Evolutionary conservation across 2,113 vertebrate species (phyloP), one percentile per base, ranked within the genome.

Genomic region (Sialia sialis): DNA sequence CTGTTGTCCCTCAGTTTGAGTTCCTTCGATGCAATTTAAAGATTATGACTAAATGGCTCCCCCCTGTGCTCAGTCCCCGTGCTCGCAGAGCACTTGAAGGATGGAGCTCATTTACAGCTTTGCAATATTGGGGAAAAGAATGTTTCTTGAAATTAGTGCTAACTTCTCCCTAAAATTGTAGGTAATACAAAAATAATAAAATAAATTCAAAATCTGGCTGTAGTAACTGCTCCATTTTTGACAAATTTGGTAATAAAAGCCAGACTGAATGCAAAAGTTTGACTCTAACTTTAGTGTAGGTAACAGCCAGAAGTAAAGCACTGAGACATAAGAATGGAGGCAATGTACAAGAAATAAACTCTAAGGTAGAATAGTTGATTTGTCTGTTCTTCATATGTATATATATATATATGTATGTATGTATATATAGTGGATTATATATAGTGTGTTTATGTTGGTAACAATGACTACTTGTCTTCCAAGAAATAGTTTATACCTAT

Each of bases 51-150:
- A 84, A 91, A 90, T 92, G 87, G 90, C 93, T 95, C 97, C 97
- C 97, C 94, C 97, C 95, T 91, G 96, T 97, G 97, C 92, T 95
- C 94, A 92, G 34, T 92, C 68, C 49, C 2, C 26, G 62, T 84
- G 64, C 49, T 91, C 74, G 2, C 90, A 94, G 79, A 81, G 59
- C 4, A 1, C 29, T 84, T 68, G 27, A 3, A 9, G 70, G 30
- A 77, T 74, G 20, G 49, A 73, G 68, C 9, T 3, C 44, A 7
- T 69, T 82, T 69, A 52, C 56, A 89, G 62, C 68, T 41, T n/a
- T 56, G 20, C 43, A 29, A 64, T 79, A 23, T 34, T 59, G 87
- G 84, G 36, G 36, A 62, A 87, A 77, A 87, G 8, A 58, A 54
- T 36, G 36, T 52, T 73, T 85, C 27, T 67, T 93, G 59, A 44